These are phyloP conservation scores for Oreotrochilus melanogaster DNA, from an alignment of 2,113 vertebrate species.

Conservation along the genomic window DNA sequence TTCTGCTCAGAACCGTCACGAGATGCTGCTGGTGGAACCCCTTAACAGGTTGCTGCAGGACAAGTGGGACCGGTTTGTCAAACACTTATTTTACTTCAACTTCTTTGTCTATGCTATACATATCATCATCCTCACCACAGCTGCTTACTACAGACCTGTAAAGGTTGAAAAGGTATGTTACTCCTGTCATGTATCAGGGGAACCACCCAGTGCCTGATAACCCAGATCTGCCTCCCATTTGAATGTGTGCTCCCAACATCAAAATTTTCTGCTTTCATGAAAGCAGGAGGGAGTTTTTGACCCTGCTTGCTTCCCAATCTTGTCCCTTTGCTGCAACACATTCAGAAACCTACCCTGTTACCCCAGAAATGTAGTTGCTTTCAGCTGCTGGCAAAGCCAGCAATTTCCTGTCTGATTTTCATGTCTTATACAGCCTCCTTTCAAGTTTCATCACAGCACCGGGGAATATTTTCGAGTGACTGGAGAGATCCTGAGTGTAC, in stretches of 20 bases:
- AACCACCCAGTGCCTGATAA: not conserved
- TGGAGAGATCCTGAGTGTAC: constrained; percentile 81
- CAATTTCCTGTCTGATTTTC: not conserved
- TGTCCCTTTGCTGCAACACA: not conserved
- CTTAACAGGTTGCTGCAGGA: constrained; percentile 89
- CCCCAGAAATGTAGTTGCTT: not conserved
- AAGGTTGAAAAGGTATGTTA: constrained; percentile 43
- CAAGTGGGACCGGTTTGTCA: constrained; percentile 91
- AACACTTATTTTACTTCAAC: constrained; percentile 88
- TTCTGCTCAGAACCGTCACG: constrained; percentile 87
- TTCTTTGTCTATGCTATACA: constrained; percentile 88
- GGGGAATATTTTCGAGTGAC: constrained; percentile 79
- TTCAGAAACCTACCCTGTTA: not conserved
- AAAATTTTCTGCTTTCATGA: not conserved
- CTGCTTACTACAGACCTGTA: constrained; percentile 85
- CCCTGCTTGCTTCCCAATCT: not conserved
- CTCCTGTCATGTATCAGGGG: not conserved
- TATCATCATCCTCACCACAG: constrained; percentile 86
- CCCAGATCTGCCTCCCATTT: not conserved
- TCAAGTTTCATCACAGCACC: constrained; percentile 50
- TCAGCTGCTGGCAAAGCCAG: not conserved
- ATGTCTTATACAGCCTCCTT: constrained; percentile 80
- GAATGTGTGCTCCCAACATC: not conserved
- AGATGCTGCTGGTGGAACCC: constrained; percentile 92
- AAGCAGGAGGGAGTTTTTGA: not conserved